Conservation (phyloP, 2,888 invertebrate genomes). For the Perithous albicinctus region DNA sequence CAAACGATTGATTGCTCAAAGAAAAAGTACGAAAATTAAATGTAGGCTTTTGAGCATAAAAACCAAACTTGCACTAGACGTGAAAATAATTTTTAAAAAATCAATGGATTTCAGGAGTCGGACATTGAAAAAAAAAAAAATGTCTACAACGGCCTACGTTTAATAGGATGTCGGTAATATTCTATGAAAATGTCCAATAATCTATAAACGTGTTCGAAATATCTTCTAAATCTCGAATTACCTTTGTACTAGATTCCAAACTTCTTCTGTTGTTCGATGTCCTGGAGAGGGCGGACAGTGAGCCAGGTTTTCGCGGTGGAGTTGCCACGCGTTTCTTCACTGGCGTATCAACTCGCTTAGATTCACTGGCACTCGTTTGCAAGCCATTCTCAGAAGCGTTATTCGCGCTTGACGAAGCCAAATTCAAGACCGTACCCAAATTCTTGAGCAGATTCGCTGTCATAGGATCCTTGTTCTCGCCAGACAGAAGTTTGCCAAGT, state of each 20-base stretch:
- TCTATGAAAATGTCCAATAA: background rate
- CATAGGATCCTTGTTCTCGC: constrained; percentile 70
- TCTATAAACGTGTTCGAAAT: background rate
- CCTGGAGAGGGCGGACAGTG: constrained; percentile 45
- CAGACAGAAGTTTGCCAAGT: constrained; percentile 74
- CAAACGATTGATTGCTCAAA: too few relatives aligned
- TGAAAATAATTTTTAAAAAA: too few relatives aligned
- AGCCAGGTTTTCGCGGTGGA: constrained; percentile 44
- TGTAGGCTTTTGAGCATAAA: too few relatives aligned
- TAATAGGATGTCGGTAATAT: too few relatives aligned
- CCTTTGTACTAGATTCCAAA: constrained; percentile 58
- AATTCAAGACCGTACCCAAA: constrained; percentile 74
- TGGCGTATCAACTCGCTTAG: constrained; percentile 28
- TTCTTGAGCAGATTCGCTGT: constrained; percentile 73
- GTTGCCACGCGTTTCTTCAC: constrained; percentile 50
- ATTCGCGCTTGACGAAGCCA: constrained; percentile 65
- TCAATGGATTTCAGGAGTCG: too few relatives aligned
- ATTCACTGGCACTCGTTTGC: constrained; percentile 17
- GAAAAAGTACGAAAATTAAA: too few relatives aligned
- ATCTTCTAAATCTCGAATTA: constrained; percentile 27
- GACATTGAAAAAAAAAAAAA: too few relatives aligned
- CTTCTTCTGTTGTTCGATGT: constrained; percentile 58
- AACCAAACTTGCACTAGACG: too few relatives aligned
- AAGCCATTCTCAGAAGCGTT: constrained; percentile 39
- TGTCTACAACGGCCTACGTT: too few relatives aligned